These are phyloP conservation scores for Morone chrysops DNA, from an alignment of 2,113 vertebrate genomes.

Conservation along the genomic window DNA sequence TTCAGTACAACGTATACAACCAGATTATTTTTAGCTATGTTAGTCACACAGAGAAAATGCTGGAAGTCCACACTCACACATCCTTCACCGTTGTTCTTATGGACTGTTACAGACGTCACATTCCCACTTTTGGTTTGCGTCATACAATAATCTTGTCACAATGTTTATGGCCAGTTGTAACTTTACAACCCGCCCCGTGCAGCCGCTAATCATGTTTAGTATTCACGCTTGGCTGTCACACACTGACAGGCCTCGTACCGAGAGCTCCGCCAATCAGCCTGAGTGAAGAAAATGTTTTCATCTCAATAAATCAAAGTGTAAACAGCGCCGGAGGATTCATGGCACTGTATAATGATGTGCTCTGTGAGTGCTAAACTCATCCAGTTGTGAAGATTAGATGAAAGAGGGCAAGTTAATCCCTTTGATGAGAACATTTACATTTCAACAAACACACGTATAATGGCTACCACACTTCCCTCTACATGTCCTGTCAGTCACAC, in stretches of 20 bases:
- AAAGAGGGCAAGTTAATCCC: slow-evolving; percentile 25
- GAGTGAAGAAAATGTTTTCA: slow-evolving; percentile 45
- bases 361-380: slow-evolving; percentile 45
- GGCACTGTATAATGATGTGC: slow-evolving; percentile 36
- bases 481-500: not conserved
- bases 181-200: slow-evolving; percentile 19
- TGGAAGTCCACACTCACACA: not conserved
- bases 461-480: not conserved
- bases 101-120: not conserved
- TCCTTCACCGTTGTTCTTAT: not conserved
- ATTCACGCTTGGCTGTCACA: slow-evolving; percentile 40
- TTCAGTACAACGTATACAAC: not conserved
- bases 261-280: slow-evolving; percentile 31
- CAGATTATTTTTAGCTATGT: slow-evolving; percentile 19
- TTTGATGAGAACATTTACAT: slow-evolving; percentile 23
- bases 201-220: slow-evolving; percentile 42
- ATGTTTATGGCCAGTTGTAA: slow-evolving; percentile 40
- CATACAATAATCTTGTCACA: slow-evolving; percentile 35
- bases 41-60: slow-evolving; percentile 1
- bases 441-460: not conserved
- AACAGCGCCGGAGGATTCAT: slow-evolving; percentile 35
- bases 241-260: slow-evolving; percentile 10
- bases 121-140: slow-evolving; percentile 21
- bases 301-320: slow-evolving; percentile 64
- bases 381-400: slow-evolving; percentile 34